phyloP scores from a whole-genome alignment of 2,797 vertebrate genomes.

The Arnoldichthys spilopterus region DNA sequence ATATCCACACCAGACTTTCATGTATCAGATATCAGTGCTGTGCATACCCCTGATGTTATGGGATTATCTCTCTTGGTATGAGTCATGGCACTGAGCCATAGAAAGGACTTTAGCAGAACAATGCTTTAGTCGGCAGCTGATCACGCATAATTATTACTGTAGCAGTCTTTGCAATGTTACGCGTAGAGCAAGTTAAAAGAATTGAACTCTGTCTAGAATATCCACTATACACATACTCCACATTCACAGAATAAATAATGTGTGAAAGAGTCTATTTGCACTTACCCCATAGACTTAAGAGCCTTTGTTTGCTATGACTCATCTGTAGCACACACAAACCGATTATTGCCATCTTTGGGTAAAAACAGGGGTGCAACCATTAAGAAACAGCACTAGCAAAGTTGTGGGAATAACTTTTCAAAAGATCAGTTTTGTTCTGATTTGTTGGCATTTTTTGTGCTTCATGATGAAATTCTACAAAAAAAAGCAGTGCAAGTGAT shows the following conservation, averaged over 20 bases:
- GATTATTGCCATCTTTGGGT: background rate
- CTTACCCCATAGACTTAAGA: background rate
- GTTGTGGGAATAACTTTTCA: background rate
- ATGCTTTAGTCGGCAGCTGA: background rate
- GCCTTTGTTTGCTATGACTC: no score
- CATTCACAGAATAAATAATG: background rate
- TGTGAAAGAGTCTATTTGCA: background rate
- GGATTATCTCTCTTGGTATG: background rate
- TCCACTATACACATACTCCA: background rate
- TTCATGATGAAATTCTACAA: background rate
- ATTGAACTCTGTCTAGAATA: background rate
- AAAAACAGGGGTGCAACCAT: no score
- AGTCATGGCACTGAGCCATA: background rate
- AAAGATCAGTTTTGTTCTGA: background rate
- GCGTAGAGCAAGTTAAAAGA: background rate
- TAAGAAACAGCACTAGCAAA: background rate
- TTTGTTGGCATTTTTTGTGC: background rate
- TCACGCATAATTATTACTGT: background rate
- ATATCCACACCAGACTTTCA: background rate
- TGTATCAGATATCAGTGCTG: background rate
- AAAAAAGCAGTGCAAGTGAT: no score
- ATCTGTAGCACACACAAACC: background rate
- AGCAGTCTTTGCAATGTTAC: background rate
- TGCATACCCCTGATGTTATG: background rate
- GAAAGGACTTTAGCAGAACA: background rate